These are phyloP conservation scores for Acleris holmiana DNA, from an alignment of 2,888 invertebrate species.

Conservation along the genomic window DNA sequence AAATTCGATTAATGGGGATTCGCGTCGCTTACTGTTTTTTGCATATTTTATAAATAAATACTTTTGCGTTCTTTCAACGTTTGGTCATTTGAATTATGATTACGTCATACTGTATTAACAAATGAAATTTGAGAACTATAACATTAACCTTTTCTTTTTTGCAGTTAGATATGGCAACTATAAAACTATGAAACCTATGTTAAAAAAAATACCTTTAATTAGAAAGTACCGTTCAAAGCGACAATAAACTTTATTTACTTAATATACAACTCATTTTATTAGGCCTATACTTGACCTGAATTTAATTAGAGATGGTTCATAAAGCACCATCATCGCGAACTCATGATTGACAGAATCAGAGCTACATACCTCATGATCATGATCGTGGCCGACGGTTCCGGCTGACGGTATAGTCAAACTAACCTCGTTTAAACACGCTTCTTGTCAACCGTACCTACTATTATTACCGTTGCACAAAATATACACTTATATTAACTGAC, in stretches of 20 bases:
- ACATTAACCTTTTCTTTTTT: too few relatives aligned
- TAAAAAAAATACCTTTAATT: too few relatives aligned
- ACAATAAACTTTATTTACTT: not conserved
- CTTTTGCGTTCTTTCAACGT: too few relatives aligned
- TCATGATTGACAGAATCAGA: conserved; percentile 33
- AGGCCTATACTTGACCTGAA: not conserved
- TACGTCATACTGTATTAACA: too few relatives aligned
- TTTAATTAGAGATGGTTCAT: conserved; percentile 18
- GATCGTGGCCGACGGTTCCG: conserved; percentile 17
- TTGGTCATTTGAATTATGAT: too few relatives aligned
- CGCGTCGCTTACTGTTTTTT: conserved; percentile 19
- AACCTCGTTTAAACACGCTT: conserved; percentile 21
- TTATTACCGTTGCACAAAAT: conserved; percentile 10
- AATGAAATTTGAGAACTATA: too few relatives aligned
- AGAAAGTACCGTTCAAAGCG: not conserved
- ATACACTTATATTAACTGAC: too few relatives aligned
- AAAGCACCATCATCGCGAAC: conserved; percentile 17
- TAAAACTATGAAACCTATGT: too few relatives aligned
- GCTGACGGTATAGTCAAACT: conserved; percentile 23
- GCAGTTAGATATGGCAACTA: too few relatives aligned
- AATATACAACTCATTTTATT: not conserved
- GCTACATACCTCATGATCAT: conserved; percentile 26
- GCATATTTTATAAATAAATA: not conserved
- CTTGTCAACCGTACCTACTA: conserved; percentile 8
- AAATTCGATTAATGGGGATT: conserved; percentile 32